Conservation (phyloP, 2,888 invertebrate species). For the Diloba caeruleocephala region DNA sequence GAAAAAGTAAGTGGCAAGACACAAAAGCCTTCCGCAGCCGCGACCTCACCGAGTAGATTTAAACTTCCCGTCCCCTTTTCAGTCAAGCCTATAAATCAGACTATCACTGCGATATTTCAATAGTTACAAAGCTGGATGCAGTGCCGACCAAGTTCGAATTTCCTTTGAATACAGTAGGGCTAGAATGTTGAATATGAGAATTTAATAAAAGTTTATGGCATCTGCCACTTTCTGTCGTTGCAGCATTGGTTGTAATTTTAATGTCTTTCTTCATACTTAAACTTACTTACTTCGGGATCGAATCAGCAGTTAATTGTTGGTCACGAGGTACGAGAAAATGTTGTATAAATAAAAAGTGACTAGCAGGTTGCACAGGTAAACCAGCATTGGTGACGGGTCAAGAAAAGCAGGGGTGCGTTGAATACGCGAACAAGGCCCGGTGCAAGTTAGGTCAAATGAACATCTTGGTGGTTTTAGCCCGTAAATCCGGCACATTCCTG, state of each 20-base stretch:
- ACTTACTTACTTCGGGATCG: too few species aligned
- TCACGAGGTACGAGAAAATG: too few species aligned
- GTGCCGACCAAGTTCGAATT: slow-evolving; percentile 10
- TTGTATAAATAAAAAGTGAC: too few species aligned
- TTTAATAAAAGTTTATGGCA: slow-evolving; percentile 16
- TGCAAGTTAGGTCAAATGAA: too few species aligned
- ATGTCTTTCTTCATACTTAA: too few species aligned
- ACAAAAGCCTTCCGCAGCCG: not conserved
- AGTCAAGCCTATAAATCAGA: slow-evolving; percentile 8
- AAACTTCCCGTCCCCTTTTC: not conserved
- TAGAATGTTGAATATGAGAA: slow-evolving; percentile 4
- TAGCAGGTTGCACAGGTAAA: too few species aligned
- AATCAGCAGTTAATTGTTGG: too few species aligned
- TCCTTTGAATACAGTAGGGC: slow-evolving; percentile 3
- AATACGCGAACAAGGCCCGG: too few species aligned
- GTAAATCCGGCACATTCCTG: too few species aligned
- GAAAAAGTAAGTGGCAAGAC: not conserved
- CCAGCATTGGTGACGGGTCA: too few species aligned
- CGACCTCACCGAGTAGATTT: not conserved
- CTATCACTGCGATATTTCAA: slow-evolving; percentile 15
- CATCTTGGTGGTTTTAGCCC: too few species aligned
- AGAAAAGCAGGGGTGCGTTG: too few species aligned
- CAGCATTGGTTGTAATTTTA: slow-evolving; percentile 5
- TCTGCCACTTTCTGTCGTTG: slow-evolving; percentile 6
- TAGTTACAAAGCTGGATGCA: slow-evolving; percentile 9